These are phyloP conservation scores for Patella caerulea DNA, from an alignment of 2,888 invertebrate species.

Conservation along the genomic window DNA sequence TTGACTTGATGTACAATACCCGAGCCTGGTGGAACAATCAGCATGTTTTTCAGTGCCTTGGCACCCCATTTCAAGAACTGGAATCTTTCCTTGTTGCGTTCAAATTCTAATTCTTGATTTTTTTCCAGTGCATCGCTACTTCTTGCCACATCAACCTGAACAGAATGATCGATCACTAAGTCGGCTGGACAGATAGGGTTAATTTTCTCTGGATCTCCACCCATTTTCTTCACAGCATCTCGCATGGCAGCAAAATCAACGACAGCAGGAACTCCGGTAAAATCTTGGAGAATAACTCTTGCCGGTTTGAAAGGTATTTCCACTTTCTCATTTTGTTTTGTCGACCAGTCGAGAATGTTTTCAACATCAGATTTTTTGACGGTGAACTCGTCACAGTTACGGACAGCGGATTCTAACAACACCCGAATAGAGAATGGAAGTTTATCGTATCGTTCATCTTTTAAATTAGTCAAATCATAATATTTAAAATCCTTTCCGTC, in stretches of 20 bases:
- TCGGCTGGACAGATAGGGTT: slow-evolving; percentile 98
- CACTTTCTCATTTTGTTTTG: slow-evolving; percentile 81
- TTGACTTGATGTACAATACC: slow-evolving; percentile 99
- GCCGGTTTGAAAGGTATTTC: slow-evolving; percentile 98
- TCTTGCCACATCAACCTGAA: slow-evolving; percentile 93
- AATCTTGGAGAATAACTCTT: slow-evolving; percentile 90
- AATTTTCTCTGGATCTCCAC: slow-evolving; percentile 91
- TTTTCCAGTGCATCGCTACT: slow-evolving; percentile 88
- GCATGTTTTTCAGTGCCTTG: slow-evolving; percentile 93
- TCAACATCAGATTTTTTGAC: slow-evolving; percentile 84
- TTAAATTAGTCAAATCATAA: slow-evolving; percentile 23
- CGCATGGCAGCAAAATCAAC: slow-evolving; percentile 99
- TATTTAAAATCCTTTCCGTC: slow-evolving; percentile 22
- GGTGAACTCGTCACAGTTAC: slow-evolving; percentile 97
- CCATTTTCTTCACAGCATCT: slow-evolving; percentile 89
- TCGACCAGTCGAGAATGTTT: slow-evolving; percentile 90
- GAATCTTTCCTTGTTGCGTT: slow-evolving; percentile 95
- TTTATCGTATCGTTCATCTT: slow-evolving; percentile 40
- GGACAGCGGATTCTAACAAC: slow-evolving; percentile 92
- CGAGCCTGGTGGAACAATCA: slow-evolving; percentile 97
- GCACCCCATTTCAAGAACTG: slow-evolving; percentile 99
- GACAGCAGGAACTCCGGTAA: slow-evolving; percentile 93
- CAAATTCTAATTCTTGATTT: slow-evolving; percentile 95
- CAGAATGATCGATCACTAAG: slow-evolving; percentile 97
- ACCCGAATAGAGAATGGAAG: slow-evolving; percentile 94